A percentile compares a stretch with the other conserved stretches of the same genome.
Conservation (phyloP, 1,140 invertebrate genomes). For the Dermatophagoides farinae region DNA sequence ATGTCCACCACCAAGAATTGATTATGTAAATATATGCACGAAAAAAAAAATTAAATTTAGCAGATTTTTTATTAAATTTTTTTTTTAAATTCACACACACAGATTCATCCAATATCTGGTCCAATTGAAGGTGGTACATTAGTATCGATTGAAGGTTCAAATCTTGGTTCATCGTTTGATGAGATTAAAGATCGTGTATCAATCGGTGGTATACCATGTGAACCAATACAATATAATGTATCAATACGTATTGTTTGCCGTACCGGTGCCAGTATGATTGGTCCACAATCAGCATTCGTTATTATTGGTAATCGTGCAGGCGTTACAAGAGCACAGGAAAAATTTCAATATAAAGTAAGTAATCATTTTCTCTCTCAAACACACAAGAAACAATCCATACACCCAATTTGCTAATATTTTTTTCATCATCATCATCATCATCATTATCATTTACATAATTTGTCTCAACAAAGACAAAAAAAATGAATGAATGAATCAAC, state of each 20-base stretch:
- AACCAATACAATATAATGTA: constrained; percentile 66
- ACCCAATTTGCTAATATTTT: not conserved
- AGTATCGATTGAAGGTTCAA: constrained; percentile 84
- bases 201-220: constrained; percentile 71
- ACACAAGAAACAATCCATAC: not conserved
- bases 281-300: constrained; percentile 52
- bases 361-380: too few relatives aligned
- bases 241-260: constrained; percentile 70
- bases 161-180: constrained; percentile 68
- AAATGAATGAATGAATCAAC: too few relatives aligned
- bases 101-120: constrained; percentile 25
- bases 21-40: constrained; percentile 47
- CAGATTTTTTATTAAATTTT: too few relatives aligned
- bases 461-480: too few relatives aligned
- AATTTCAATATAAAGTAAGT: constrained; percentile 59
- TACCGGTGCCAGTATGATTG: constrained; percentile 46
- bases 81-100: not conserved
- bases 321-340: constrained; percentile 61
- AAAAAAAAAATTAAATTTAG: too few relatives aligned
- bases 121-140: constrained; percentile 87
- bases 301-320: constrained; percentile 72
- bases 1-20: constrained; percentile 75
- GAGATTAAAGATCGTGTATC: constrained; percentile 76
- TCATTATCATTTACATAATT: not conserved
- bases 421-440: too few relatives aligned